Base-by-base conservation (phyloP, 2,888 invertebrate species). In the Cheilosia variabilis region DNA sequence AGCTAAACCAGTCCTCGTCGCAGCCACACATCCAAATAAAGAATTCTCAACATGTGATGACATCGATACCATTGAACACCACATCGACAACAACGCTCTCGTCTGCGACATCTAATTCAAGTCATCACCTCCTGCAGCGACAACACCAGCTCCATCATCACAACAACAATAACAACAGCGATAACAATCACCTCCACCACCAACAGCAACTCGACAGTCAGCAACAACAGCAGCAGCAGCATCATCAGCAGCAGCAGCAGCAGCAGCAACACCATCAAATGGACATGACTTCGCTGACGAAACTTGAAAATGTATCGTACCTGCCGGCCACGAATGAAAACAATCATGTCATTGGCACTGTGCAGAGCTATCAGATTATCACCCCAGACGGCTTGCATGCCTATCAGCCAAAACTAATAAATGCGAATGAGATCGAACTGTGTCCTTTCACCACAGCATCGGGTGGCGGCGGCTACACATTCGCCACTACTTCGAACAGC, bases 291-390 rank as follows among this genome's bases (percentile, higher is more conserved):
- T 87, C 87, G 0, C 50, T 87, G 2, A 91, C 91, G 65, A 92
- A 91, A 77, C 83, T 91, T 55, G 92, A 91, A 69, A 91, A 91
- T 87, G 91, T 91, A 19, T 89, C 91, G 22, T 91, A 91, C 83
- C 88, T 91, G 31, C 91, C 90, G 65, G 88, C 91, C 6, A 88
- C 90, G 37, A 66, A 87, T 15, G 90, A 90, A 60, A 90, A 91
- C 37, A 52, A 52, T 15, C 91, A 91, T 87, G 92, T 91, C 22
- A 91, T 91, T 79, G 91, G 91, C 60, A 91, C 91, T 6, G 91
- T 91, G 37, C 91, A 91, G 88, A 91, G 92, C 79, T 91, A 91
- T 88, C 91, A 91, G 83, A 91, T 91, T 81, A 88, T 91, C 9
- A 91, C 91, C 37, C 90, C 91, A 37, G 92, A 91, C 41, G 91